Evolutionary conservation across 1,140 invertebrate species (phyloP).

Genomic region (Drosophila littoralis): DNA sequence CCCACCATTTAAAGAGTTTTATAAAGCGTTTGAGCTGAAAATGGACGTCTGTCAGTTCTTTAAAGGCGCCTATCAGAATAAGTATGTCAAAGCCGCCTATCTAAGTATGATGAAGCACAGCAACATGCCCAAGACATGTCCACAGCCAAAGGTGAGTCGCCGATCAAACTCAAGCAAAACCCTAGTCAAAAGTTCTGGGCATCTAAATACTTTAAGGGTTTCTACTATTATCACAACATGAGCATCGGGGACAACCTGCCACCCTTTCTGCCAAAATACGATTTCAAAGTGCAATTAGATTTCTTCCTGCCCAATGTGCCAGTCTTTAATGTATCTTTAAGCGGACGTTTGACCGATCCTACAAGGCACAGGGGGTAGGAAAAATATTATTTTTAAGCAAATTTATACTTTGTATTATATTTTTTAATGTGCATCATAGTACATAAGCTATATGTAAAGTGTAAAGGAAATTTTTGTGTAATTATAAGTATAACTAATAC

Average conservation of each 20-base stretch:
- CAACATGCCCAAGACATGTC: conserved; percentile 31
- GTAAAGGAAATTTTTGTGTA: too few relatives aligned
- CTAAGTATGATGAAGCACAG: conserved; percentile 21
- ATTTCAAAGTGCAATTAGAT: conserved; percentile 34
- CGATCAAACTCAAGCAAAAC: neutral
- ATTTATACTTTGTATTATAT: too few relatives aligned
- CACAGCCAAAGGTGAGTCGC: conserved; percentile 26
- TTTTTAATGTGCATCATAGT: too few relatives aligned
- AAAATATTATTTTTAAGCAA: neutral
- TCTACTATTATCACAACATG: conserved; percentile 40
- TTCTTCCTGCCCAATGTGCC: conserved; percentile 13
- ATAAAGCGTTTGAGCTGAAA: neutral
- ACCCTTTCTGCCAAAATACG: conserved; percentile 23
- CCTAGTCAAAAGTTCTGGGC: too few relatives aligned
- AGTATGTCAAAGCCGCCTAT: conserved; percentile 4
- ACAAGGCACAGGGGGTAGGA: neutral
- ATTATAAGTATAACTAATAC: too few relatives aligned
- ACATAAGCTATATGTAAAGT: too few relatives aligned
- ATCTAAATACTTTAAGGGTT: conserved; percentile 6
- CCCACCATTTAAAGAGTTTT: neutral
- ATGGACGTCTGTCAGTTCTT: conserved; percentile 22
- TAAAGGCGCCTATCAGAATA: conserved; percentile 1
- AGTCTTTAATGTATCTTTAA: conserved; percentile 22
- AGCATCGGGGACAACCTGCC: conserved; percentile 32
- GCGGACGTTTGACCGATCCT: neutral